phyloP scores from a whole-genome alignment of 2,113 vertebrate species.

The Megalops atlanticus region DNA sequence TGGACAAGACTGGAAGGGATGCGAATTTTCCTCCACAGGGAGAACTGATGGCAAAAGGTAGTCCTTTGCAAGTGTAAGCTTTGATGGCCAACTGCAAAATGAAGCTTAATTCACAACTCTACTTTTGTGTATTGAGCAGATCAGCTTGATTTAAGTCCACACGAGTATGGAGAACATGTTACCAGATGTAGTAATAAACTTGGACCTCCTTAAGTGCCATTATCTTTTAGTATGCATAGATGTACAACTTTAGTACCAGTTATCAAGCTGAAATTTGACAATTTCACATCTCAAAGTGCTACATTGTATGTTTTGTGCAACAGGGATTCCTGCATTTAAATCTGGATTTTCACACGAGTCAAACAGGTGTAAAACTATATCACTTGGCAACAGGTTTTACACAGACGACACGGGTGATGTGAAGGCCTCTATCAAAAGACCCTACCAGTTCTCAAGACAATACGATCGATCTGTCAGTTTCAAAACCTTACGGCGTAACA shows the following conservation, averaged over 20 bases:
- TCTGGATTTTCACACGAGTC: background rate
- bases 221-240: background rate
- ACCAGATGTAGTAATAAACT: background rate
- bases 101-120: too few species aligned
- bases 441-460: background rate
- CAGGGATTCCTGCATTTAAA: background rate
- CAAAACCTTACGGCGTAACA: background rate
- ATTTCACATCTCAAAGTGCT: too few species aligned
- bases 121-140: background rate
- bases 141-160: background rate
- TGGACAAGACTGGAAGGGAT: background rate
- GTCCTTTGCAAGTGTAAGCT: background rate
- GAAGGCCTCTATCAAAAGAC: background rate
- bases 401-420: background rate
- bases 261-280: background rate
- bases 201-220: conserved; percentile 2
- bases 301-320: background rate
- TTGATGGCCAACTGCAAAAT: background rate
- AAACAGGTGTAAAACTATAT: background rate
- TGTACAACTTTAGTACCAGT: background rate
- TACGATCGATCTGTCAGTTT: background rate
- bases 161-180: background rate
- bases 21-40: background rate
- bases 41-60: background rate
- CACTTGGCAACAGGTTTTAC: background rate